Conservation (phyloP, 2,888 invertebrate species). For the Cabera pusaria region DNA sequence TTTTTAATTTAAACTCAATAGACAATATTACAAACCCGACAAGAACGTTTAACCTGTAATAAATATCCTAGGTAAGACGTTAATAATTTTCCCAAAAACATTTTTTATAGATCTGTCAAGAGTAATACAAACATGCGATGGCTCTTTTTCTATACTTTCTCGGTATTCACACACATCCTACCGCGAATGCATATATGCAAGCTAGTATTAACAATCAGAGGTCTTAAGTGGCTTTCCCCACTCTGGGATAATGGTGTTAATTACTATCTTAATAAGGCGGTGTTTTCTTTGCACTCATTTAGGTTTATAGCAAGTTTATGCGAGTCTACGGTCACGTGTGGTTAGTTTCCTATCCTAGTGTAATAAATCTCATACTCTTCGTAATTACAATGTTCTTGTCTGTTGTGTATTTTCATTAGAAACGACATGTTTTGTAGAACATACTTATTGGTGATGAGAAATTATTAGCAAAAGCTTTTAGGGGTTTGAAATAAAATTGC, state of each 20-base stretch:
- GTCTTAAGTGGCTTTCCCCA: conserved; percentile 44
- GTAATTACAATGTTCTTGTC: conserved; percentile 82
- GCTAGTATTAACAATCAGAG: conserved; percentile 40
- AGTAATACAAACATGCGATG: conserved; percentile 12
- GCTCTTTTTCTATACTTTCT: conserved; percentile 51
- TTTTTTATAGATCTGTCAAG: neutral
- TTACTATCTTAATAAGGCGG: conserved; percentile 58
- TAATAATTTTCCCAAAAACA: too few species aligned
- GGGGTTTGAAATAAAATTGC: too few species aligned
- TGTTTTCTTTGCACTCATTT: conserved; percentile 55
- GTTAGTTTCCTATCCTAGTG: conserved; percentile 75
- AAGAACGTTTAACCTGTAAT: too few species aligned
- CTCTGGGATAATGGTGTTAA: conserved; percentile 62
- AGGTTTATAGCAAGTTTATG: conserved; percentile 47
- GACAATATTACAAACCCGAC: too few species aligned
- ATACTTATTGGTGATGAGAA: conserved; percentile 26
- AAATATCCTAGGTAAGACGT: too few species aligned
- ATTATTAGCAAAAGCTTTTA: conserved; percentile 5
- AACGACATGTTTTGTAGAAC: conserved; percentile 54
- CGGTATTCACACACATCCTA: conserved; percentile 68
- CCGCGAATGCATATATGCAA: conserved; percentile 77
- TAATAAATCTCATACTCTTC: conserved; percentile 80
- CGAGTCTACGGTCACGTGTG: conserved; percentile 68
- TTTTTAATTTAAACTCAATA: too few species aligned
- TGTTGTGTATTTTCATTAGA: conserved; percentile 80